Conservation (phyloP, 2,888 invertebrate genomes). For the Pyrrhia umbra region DNA sequence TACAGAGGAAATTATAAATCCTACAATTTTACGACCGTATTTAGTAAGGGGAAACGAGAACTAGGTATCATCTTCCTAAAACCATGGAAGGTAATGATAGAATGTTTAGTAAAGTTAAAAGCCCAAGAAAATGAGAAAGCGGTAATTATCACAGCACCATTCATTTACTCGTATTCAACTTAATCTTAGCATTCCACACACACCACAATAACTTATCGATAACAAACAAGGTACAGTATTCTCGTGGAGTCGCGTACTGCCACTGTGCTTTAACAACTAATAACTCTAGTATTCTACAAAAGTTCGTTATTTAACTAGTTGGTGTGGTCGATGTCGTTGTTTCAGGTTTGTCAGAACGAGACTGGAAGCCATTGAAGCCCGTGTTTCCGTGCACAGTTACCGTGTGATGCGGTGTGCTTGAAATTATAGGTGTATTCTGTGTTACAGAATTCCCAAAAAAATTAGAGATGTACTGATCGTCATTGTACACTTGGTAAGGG, state of each 20-base stretch:
- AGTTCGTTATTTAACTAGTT: constrained; percentile 56
- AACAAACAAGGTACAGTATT: constrained; percentile 60
- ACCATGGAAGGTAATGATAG: too few relatives aligned
- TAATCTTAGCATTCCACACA: constrained; percentile 64
- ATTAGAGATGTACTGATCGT: constrained; percentile 52
- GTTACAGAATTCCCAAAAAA: constrained; percentile 35
- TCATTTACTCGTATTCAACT: constrained; percentile 79
- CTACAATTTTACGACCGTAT: too few relatives aligned
- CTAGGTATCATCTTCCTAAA: too few relatives aligned
- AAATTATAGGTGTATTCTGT: constrained; percentile 31
- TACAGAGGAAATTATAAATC: too few relatives aligned
- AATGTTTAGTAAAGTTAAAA: too few relatives aligned
- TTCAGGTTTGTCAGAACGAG: constrained; percentile 74
- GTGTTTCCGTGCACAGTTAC: constrained; percentile 79
- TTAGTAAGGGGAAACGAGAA: too few relatives aligned
- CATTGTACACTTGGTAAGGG: constrained; percentile 70
- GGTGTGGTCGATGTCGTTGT: constrained; percentile 58
- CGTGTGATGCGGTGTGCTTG: constrained; percentile 65
- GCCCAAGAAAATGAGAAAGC: constrained; percentile 63
- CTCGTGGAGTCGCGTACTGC: constrained; percentile 31
- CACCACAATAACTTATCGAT: constrained; percentile 73
- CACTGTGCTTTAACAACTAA: constrained; percentile 44
- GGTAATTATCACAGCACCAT: constrained; percentile 82
- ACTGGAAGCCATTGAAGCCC: constrained; percentile 77
- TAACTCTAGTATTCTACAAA: constrained; percentile 57